Conservation (phyloP, 23 tunicate genomes). For the Ciona savignyi region DNA sequence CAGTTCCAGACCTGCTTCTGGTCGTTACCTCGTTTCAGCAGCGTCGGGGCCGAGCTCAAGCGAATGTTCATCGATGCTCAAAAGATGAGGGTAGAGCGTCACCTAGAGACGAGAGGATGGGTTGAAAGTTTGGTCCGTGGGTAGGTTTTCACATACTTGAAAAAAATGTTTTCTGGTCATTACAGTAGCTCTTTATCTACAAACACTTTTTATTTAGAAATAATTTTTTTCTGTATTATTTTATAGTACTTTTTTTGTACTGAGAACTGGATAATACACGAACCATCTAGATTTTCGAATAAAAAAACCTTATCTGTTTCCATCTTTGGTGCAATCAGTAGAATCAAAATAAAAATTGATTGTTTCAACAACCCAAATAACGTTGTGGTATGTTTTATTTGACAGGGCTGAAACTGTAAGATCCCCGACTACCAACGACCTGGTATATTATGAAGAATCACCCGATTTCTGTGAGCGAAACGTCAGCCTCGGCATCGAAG, state of each 20-base stretch:
- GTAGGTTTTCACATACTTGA: too few relatives aligned
- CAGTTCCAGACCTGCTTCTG: conserved; percentile 81
- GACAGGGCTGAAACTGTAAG: not conserved
- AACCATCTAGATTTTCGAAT: not conserved
- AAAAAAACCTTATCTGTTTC: too few relatives aligned
- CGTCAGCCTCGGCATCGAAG: conserved; percentile 44
- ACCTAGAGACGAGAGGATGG: conserved; percentile 43
- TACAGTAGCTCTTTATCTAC: too few relatives aligned
- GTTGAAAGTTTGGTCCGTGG: conserved; percentile 48
- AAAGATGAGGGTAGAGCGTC: conserved; percentile 41
- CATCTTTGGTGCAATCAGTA: too few relatives aligned
- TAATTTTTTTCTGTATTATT: too few relatives aligned
- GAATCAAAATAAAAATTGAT: not conserved
- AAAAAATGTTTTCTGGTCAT: not conserved
- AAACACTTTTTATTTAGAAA: too few relatives aligned
- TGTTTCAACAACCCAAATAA: not conserved
- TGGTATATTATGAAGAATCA: conserved; percentile 60
- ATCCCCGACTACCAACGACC: conserved; percentile 38
- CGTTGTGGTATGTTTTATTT: not conserved
- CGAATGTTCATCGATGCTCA: conserved; percentile 55
- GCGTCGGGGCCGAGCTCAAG: conserved; percentile 60
- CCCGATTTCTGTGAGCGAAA: conserved; percentile 77
- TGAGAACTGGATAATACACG: too few relatives aligned
- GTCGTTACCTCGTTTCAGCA: conserved; percentile 54
- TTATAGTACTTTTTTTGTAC: too few relatives aligned